Conservation (phyloP, 1,140 invertebrate species). For the Mycetomoellerius zeteki region DNA sequence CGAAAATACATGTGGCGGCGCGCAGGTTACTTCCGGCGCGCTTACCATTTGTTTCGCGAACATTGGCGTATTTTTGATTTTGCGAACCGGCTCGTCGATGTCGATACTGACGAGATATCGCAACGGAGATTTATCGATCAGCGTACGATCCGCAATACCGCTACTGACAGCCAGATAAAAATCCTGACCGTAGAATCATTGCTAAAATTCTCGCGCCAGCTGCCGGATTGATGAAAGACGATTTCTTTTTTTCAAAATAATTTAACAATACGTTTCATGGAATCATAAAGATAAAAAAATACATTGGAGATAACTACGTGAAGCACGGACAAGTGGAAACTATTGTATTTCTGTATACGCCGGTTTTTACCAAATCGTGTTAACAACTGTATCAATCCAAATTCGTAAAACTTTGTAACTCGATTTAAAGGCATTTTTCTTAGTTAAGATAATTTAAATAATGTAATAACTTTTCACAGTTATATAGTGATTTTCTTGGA, state of each 20-base stretch:
- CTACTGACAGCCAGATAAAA: slow-evolving; percentile 29
- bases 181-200: background rate
- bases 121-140: slow-evolving; percentile 32
- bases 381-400: background rate
- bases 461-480: background rate
- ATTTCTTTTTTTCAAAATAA: slow-evolving; percentile 41
- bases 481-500: background rate
- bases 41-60: slow-evolving; percentile 41
- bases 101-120: slow-evolving; percentile 41
- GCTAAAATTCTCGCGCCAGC: slow-evolving; percentile 4
- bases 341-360: background rate
- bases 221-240: slow-evolving; percentile 13
- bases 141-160: slow-evolving; percentile 8
- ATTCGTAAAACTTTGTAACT: background rate
- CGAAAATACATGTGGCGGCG: slow-evolving; percentile 67
- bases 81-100: slow-evolving; percentile 24
- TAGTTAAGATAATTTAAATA: background rate
- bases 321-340: background rate
- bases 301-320: background rate
- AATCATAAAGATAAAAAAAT: background rate
- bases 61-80: slow-evolving; percentile 48
- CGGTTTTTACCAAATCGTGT: background rate
- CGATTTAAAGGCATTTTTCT: background rate
- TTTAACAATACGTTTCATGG: slow-evolving; percentile 25
- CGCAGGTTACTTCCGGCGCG: slow-evolving; percentile 44